phyloP scores from a whole-genome alignment of 2,888 invertebrate genomes.

The Serrognathus titanus region DNA sequence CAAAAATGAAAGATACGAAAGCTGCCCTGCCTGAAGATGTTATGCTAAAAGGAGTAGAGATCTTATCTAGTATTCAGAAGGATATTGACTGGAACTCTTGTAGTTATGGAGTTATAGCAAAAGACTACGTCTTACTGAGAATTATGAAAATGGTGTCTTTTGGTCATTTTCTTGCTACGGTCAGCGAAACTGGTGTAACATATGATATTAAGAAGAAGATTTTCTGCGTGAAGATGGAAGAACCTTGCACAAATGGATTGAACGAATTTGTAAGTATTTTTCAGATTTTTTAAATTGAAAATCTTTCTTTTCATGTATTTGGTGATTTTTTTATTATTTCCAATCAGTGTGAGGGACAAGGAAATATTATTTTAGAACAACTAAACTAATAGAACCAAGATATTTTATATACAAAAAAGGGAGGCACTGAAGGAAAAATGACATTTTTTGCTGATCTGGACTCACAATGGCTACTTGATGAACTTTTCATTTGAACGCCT shows the following conservation, averaged over 20 bases:
- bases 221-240: slow-evolving; percentile 34
- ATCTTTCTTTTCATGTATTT: too few relatives aligned
- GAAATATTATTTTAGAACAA: too few relatives aligned
- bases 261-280: slow-evolving; percentile 13
- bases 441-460: too few relatives aligned
- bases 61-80: slow-evolving; percentile 65
- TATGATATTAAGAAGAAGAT: slow-evolving; percentile 54
- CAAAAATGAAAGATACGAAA: slow-evolving; percentile 53
- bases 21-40: slow-evolving; percentile 76
- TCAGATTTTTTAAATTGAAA: too few relatives aligned
- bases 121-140: slow-evolving; percentile 72
- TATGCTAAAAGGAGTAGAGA: slow-evolving; percentile 65
- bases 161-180: slow-evolving; percentile 64
- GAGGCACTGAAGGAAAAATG: too few relatives aligned
- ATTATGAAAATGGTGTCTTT: slow-evolving; percentile 76
- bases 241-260: slow-evolving; percentile 11
- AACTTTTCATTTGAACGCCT: too few relatives aligned
- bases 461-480: too few relatives aligned
- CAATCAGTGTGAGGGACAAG: too few relatives aligned
- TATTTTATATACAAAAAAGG: too few relatives aligned
- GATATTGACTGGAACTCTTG: slow-evolving; percentile 68
- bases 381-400: too few relatives aligned
- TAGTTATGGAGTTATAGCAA: slow-evolving; percentile 53
- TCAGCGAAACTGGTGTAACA: slow-evolving; percentile 64
- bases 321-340: too few relatives aligned